phyloP scores from a whole-genome alignment of 2,888 invertebrate species.

The Aporophyla nigra region DNA sequence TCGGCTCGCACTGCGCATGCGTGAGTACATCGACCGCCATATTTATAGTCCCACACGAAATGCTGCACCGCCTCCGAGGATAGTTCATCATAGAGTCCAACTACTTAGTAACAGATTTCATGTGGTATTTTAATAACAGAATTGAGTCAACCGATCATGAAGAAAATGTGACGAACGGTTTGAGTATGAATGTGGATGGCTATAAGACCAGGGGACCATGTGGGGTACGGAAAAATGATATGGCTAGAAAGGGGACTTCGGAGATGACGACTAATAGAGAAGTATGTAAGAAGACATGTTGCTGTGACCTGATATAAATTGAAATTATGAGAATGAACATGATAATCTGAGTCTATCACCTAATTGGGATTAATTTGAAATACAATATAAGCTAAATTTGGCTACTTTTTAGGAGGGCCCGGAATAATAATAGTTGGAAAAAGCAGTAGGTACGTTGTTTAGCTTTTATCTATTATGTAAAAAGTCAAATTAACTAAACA shows the following conservation, averaged over 20 bases:
- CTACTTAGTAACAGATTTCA: background rate
- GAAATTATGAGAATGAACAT: background rate
- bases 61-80: constrained; percentile 41
- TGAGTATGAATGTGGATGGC: background rate
- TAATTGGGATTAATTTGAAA: background rate
- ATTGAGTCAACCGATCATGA: background rate
- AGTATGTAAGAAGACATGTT: background rate
- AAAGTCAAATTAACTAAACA: background rate
- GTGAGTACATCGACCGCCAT: constrained; percentile 75
- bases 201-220: background rate
- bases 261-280: background rate
- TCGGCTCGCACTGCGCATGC: constrained; percentile 70
- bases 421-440: background rate
- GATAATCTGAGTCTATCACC: background rate
- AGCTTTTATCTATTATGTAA: background rate
- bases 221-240: background rate
- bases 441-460: background rate
- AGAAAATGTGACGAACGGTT: background rate
- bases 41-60: constrained; percentile 60
- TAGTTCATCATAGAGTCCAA: constrained; percentile 2
- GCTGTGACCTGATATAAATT: too few species aligned
- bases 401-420: too few species aligned
- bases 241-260: too few species aligned
- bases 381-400: background rate
- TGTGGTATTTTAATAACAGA: background rate